These are phyloP conservation scores for Colistium nudipinnis DNA, from an alignment of 2,113 vertebrate genomes.

Conservation along the genomic window DNA sequence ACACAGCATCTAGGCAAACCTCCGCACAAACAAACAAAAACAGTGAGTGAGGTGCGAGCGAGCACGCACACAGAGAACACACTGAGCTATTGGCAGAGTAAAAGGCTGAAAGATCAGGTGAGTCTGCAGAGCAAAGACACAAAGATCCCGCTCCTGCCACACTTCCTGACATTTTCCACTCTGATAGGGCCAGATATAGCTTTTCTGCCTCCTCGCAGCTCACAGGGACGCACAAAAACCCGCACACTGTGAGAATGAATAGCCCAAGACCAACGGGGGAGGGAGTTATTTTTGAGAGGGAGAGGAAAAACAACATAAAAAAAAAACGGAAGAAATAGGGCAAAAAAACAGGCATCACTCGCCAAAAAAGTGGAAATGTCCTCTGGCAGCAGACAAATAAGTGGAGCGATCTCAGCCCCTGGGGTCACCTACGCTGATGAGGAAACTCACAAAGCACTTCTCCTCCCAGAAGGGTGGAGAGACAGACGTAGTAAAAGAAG, in stretches of 20 bases:
- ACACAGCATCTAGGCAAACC: constrained; percentile 49
- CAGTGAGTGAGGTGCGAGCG: constrained; percentile 41
- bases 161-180: constrained; percentile 62
- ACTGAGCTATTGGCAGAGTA: constrained; percentile 52
- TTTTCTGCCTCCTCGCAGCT: constrained; percentile 52
- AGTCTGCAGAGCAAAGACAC: constrained; percentile 54
- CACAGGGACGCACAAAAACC: constrained; percentile 41
- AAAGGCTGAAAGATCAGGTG: constrained; percentile 71
- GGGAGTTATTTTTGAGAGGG: constrained; percentile 38
- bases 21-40: constrained; percentile 57
- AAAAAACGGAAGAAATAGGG: neutral
- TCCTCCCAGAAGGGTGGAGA: constrained; percentile 22
- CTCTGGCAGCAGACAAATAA: constrained; percentile 60
- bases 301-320: constrained; percentile 40
- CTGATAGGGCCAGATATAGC: constrained; percentile 62
- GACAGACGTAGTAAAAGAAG: constrained; percentile 10
- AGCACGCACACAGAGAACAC: neutral
- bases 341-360: constrained; percentile 15
- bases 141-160: constrained; percentile 43
- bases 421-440: constrained; percentile 31
- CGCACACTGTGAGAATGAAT: constrained; percentile 47
- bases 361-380: constrained; percentile 40
- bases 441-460: constrained; percentile 17
- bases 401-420: constrained; percentile 39
- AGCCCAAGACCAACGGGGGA: constrained; percentile 25